A percentile compares a stretch with the other conserved stretches of the same genome.
Evolutionary conservation across 2,888 invertebrate species (phyloP).

Genomic region (Steinernema scapterisci): DNA sequence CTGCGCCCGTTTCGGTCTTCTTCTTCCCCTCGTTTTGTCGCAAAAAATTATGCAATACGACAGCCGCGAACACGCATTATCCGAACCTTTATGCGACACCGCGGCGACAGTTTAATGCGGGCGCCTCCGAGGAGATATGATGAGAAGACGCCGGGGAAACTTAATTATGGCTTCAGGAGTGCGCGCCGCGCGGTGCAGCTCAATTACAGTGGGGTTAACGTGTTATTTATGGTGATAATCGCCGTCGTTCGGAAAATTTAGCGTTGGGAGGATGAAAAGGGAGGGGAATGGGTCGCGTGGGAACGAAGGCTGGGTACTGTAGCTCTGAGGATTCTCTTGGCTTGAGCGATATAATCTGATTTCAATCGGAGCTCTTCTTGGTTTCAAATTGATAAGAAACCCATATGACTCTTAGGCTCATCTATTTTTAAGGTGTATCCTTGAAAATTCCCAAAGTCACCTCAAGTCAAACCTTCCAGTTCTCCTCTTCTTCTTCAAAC

Average conservation of each 20-base stretch:
- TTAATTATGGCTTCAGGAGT: slow-evolving; percentile 26
- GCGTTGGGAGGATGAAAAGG: no score
- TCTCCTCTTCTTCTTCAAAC: no score
- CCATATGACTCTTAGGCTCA: no score
- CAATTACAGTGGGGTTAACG: slow-evolving; percentile 17
- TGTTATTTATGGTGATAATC: slow-evolving; percentile 8
- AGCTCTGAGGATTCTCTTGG: no score
- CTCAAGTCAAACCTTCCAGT: no score
- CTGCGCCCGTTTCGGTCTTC: neutral
- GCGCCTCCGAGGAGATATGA: neutral
- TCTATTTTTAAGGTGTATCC: no score
- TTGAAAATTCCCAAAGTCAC: no score
- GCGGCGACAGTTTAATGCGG: slow-evolving; percentile 29
- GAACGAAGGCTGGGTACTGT: no score
- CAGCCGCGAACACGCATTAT: slow-evolving; percentile 27
- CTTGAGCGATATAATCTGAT: no score
- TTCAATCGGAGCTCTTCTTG: no score
- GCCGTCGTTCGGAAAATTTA: neutral
- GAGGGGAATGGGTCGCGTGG: no score
- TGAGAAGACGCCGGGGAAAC: neutral
- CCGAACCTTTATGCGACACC: slow-evolving; percentile 27
- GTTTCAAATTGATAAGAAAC: no score
- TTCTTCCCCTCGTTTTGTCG: slow-evolving; percentile 21
- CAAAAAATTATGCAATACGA: slow-evolving; percentile 32
- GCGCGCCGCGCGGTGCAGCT: slow-evolving; percentile 8